Base-by-base conservation (phyloP, 2,113 vertebrate species). In the Oncorhynchus masou region DNA sequence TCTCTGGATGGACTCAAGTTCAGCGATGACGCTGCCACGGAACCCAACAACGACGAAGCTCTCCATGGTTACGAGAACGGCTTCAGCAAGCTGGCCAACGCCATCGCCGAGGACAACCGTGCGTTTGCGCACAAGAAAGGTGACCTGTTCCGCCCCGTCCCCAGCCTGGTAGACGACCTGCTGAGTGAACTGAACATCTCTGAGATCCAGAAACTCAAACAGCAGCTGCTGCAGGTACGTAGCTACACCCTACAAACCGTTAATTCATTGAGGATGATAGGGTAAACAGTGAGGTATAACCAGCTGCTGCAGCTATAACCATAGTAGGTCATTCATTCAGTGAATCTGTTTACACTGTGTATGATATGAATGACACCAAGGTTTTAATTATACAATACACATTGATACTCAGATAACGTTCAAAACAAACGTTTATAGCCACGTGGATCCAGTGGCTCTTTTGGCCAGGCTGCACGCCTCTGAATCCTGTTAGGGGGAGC, bases 181-280 rank as follows among this genome's bases (percentile, higher is more conserved):
- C 92, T 99, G 49, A 99, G 97, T 0, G 98, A 99, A 86, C 93
- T 99, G 12, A 97, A 99, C 89, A 96, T 99, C 89, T 98, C 96
- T 0, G 98, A 99, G 92, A 99, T 99, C 91, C 98, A 99, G 93
- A 99, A 99, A 86, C 92, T 99, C 83, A 99, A 98, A 86, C 98
- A 99, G 83, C 98, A 99, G 87, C 94, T 99, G 66, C 86, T 98
- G 74, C 98, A 98, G 96, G 98, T 99, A 85, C 27, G 27, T 27
- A 27, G 3, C 27, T 27, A 27, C 27, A 27, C 27, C 3, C 27
- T 27, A 27, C 27, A 27, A n/a, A 27, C 68, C 8, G 68, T 25
- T 31, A 22, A 7, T 22, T 22, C 8, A 45, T 45, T 22, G 20
- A 24, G 3, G 4, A 11, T 2, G 39, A 45, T 45, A 45, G 9